Percentiles rank a stretch among this genome's conserved stretches.
Evolutionary conservation across 2,888 invertebrate genomes (phyloP).

Genomic region (Oxyteleia sp.): DNA sequence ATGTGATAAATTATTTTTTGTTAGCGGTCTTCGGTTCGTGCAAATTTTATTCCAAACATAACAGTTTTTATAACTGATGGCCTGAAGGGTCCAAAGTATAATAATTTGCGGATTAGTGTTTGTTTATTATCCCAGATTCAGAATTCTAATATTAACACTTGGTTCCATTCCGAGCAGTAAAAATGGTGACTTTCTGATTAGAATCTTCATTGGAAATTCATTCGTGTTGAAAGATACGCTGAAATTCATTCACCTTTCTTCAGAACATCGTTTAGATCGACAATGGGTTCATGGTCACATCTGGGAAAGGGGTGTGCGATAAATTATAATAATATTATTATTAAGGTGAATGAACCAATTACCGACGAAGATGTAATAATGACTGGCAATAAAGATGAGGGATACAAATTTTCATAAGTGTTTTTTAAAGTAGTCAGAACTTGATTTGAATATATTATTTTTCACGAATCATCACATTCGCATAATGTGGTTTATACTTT

Average conservation of each 20-base stretch:
- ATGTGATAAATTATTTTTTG: not conserved
- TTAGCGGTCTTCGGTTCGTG: not conserved
- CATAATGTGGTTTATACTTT: not conserved
- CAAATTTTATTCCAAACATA: no score
- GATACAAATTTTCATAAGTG: constrained; percentile 30
- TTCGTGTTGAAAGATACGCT: constrained; percentile 27
- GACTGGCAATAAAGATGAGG: constrained; percentile 31
- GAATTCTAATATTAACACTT: constrained; percentile 8
- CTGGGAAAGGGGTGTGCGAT: not conserved
- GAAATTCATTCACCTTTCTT: constrained; percentile 38
- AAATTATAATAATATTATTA: constrained; percentile 32
- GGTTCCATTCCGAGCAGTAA: constrained; percentile 13
- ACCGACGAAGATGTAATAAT: constrained; percentile 8
- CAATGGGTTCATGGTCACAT: constrained; percentile 57
- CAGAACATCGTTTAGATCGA: constrained; percentile 25
- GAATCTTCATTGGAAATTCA: constrained; percentile 34
- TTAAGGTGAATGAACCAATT: constrained; percentile 53
- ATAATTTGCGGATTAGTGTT: not conserved
- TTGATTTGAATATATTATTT: constrained; percentile 28
- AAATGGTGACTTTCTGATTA: constrained; percentile 24
- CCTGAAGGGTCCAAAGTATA: not conserved
- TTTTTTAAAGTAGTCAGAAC: constrained; percentile 13
- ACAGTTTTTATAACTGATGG: no score
- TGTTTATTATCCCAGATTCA: not conserved
- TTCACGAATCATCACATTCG: constrained; percentile 1